Percentiles rank a stretch among this genome's conserved stretches.
Evolutionary conservation across 2,797 vertebrate genomes (phyloP).

Genomic region (Merluccius polli): DNA sequence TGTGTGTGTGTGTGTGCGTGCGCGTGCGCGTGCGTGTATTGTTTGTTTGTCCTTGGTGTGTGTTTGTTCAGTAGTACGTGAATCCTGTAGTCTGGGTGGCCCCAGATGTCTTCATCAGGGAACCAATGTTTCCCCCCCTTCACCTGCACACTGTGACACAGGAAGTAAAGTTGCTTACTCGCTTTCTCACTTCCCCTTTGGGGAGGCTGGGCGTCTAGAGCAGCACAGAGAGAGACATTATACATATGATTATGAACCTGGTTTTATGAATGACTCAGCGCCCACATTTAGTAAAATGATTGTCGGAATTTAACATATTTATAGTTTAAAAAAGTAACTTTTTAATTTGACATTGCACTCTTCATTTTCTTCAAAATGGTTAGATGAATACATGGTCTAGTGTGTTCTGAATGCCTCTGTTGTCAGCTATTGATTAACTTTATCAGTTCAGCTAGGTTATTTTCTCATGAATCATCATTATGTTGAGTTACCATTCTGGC

Average conservation of each 20-base stretch:
- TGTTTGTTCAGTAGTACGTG: not conserved
- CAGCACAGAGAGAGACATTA: not conserved
- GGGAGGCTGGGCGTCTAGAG: not conserved
- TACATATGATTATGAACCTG: not conserved
- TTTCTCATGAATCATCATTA: not conserved
- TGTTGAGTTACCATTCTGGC: no score
- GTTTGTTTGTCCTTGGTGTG: not conserved
- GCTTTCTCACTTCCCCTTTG: constrained; percentile 66
- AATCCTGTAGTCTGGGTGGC: not conserved
- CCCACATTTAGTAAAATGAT: not conserved
- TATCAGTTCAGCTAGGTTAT: not conserved
- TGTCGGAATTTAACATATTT: not conserved
- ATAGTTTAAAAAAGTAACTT: not conserved
- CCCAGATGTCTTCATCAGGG: not conserved
- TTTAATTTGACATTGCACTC: no score
- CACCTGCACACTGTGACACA: constrained; percentile 59
- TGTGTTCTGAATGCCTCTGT: no score
- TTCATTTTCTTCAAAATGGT: no score
- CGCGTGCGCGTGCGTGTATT: not conserved
- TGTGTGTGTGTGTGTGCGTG: not conserved
- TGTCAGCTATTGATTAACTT: no score
- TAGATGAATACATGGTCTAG: no score
- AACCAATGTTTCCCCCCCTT: constrained; percentile 20
- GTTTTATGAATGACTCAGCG: not conserved
- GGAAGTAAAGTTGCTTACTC: constrained; percentile 55